Percentiles rank a stretch among this genome's conserved stretches.
Conservation (phyloP, 2,888 invertebrate genomes). For the Drosophila niveifrons region DNA sequence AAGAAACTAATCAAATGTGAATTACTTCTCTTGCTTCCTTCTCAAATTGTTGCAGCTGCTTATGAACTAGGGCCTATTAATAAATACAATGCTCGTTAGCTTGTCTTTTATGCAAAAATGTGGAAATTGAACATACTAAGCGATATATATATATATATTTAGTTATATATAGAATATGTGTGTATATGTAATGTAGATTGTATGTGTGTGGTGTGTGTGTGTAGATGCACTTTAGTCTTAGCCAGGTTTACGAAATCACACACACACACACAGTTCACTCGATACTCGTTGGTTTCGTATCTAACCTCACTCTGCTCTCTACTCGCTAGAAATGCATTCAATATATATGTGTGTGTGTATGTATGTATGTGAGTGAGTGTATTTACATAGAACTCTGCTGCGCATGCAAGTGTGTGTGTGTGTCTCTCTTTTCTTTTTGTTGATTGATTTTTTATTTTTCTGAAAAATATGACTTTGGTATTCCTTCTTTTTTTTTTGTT, state of each 20-base stretch:
- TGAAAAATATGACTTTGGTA: constrained; percentile 81
- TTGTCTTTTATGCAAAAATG: constrained; percentile 75
- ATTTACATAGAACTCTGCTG: constrained; percentile 48
- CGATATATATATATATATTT: constrained; percentile 36
- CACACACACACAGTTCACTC: constrained; percentile 16
- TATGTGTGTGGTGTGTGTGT: constrained; percentile 29
- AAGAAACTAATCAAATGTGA: constrained; percentile 43
- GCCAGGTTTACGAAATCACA: constrained; percentile 45
- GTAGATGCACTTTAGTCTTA: constrained; percentile 57
- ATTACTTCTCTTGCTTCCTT: constrained; percentile 18
- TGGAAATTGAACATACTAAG: constrained; percentile 69
- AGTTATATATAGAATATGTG: constrained; percentile 26
- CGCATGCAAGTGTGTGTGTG: constrained; percentile 19
- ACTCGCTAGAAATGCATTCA: constrained; percentile 3
- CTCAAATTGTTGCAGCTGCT: constrained; percentile 42
- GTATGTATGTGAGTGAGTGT: constrained; percentile 30
- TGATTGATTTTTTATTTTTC: constrained; percentile 72
- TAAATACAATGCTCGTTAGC: constrained; percentile 76
- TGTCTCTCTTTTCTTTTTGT: constrained; percentile 7
- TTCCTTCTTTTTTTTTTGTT: constrained; percentile 47
- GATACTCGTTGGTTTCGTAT: constrained; percentile 12
- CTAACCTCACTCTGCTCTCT: constrained; percentile 15
- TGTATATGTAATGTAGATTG: constrained; percentile 29
- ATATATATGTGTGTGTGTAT: constrained; percentile 17
- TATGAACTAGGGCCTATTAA: constrained; percentile 63